Evolutionary conservation across 2,797 vertebrate species (phyloP), one percentile per base, ranked within the genome.

Genomic region (Dermochelys coriacea): DNA sequence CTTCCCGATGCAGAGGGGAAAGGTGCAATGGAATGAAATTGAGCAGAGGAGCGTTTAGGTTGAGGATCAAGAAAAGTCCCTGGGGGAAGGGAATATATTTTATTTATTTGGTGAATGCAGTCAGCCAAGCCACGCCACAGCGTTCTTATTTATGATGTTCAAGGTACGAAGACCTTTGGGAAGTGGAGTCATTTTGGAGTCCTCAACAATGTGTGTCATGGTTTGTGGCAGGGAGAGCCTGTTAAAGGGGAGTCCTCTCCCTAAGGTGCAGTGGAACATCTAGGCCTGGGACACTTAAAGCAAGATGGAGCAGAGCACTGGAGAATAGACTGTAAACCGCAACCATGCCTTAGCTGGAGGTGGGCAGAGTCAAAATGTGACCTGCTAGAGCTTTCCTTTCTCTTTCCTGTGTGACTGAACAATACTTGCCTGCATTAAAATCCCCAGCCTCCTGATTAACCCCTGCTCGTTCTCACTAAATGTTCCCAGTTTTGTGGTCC

Each of bases 391-490:
- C 54, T 92, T 1, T 41, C 91, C 83, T 88, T 86, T 5, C 91
- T 90, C 91, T 91, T 83, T 80, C 59, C 0, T 37, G 90, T 88
- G 55, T 57, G 90, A 84, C 85, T 75, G 75, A 37, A 91, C 85
- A 87, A 29, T 74, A 71, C n/a, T 89, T 84, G n/a, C 79, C 1
- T 1, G 50, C 21, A 31, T 54, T 71, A 94, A 87, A 77, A 94
- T 86, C 84, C 80, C 87, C 74, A 2, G 23, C 77, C 74, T 83
- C 80, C n/a, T 85, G 64, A 95, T 96, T 97, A 94, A 92, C 94
- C 95, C 91, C 41, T 82, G 1, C 79, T 18, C 85, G 79, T 93
- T 95, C 92, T 96, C 88, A 87, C 85, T 41, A 89, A 91, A 92
- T 0, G 1, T 93, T 94, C 87, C 90, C 90, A 91, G 79, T 94